These are phyloP conservation scores for Fundulus diaphanus DNA, from an alignment of 2,797 vertebrate genomes.

Conservation along the genomic window DNA sequence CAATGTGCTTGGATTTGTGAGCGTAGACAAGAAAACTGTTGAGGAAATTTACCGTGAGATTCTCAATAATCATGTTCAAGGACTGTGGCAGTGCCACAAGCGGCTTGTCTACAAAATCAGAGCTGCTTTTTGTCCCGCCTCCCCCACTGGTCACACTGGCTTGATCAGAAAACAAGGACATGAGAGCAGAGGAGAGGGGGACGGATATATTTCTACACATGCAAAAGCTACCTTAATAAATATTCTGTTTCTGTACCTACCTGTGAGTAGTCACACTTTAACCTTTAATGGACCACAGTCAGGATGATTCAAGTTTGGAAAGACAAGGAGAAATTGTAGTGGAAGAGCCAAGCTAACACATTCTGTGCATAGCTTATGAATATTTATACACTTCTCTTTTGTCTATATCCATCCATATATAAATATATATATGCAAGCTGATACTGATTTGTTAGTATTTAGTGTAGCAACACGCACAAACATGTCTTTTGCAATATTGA, in stretches of 20 bases:
- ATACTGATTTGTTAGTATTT: background rate
- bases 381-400: background rate
- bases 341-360: background rate
- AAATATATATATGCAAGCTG: no score
- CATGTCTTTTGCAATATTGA: background rate
- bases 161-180: constrained; percentile 9
- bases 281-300: background rate
- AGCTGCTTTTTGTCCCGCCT: constrained; percentile 15
- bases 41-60: constrained; percentile 48
- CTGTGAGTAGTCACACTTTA: background rate
- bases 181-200: background rate
- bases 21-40: constrained; percentile 20
- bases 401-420: no score
- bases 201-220: background rate
- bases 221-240: constrained; percentile 15
- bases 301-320: background rate
- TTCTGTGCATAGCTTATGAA: background rate
- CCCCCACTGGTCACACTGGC: background rate
- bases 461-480: background rate
- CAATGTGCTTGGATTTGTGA: constrained; percentile 34
- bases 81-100: constrained; percentile 6
- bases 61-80: constrained; percentile 22
- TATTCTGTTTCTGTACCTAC: background rate
- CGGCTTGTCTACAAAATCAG: constrained; percentile 11
- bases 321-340: background rate